These are phyloP conservation scores for Clavelina lepadiformis DNA, from an alignment of 23 tunicate genomes.

Conservation along the genomic window DNA sequence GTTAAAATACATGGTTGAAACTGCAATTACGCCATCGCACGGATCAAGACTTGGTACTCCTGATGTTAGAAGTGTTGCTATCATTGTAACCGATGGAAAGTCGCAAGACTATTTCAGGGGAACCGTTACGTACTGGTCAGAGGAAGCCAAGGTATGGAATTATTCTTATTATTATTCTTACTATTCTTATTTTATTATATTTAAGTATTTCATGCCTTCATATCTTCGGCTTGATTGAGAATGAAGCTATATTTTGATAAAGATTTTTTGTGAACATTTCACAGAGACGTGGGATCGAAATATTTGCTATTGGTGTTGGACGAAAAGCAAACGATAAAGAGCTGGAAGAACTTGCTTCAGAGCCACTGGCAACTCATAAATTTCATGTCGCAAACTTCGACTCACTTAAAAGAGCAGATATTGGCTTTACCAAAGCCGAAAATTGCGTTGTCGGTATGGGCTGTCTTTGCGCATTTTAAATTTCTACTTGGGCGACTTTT, in stretches of 20 bases:
- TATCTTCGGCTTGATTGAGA: too few species aligned
- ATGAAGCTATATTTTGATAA: too few species aligned
- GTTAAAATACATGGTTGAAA: conserved; percentile 24
- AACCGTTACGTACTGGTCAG: conserved; percentile 23
- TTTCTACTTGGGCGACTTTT: too few species aligned
- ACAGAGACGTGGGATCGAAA: conserved; percentile 38
- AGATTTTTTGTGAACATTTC: too few species aligned
- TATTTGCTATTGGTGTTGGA: conserved; percentile 59
- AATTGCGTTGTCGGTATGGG: too few species aligned
- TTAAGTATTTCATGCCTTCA: too few species aligned
- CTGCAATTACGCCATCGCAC: conserved; percentile 7
- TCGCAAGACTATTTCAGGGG: conserved; percentile 54
- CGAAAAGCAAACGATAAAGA: conserved; percentile 13
- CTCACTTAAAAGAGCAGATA: conserved; percentile 27
- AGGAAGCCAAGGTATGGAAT: conserved; percentile 46
- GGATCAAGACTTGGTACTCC: conserved; percentile 15
- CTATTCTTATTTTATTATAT: too few species aligned
- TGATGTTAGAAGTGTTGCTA: conserved; percentile 11
- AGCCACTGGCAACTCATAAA: conserved; percentile 30
- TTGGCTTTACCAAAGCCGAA: too few species aligned
- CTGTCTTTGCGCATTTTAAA: too few species aligned
- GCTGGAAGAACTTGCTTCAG: conserved; percentile 36
- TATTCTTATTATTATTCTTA: too few species aligned
- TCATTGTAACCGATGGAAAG: conserved; percentile 66
- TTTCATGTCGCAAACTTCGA: conserved; percentile 34